Percentiles rank a stretch among this genome's conserved stretches.
Evolutionary conservation across 92 coral and sea anemone species (phyloP).

Genomic region (Parazoanthus swiftii): DNA sequence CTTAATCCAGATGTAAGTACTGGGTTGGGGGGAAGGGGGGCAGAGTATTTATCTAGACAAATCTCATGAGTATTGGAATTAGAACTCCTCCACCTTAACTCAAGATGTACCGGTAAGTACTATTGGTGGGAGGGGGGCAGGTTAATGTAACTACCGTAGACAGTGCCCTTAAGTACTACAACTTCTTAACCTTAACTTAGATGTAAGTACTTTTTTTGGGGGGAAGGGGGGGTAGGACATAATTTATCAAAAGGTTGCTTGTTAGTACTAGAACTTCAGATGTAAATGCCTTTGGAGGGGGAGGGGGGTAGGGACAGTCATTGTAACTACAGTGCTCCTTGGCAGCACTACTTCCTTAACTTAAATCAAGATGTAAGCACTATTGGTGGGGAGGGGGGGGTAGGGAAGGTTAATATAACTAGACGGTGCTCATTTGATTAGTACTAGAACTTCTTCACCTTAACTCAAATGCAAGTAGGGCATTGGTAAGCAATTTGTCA

Average conservation of each 20-base stretch:
- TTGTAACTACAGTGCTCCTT: conserved; percentile 71
- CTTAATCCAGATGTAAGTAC: conserved; percentile 93
- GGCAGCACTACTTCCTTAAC: conserved; percentile 84
- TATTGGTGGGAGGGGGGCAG: too few relatives aligned
- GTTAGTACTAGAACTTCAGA: neutral
- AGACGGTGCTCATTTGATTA: neutral
- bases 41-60: neutral
- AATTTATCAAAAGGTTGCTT: too few relatives aligned
- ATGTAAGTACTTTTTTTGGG: conserved; percentile 59
- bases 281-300: neutral
- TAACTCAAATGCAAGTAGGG: neutral
- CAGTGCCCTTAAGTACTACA: conserved; percentile 87
- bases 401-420: neutral
- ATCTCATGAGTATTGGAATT: neutral
- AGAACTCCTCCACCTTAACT: neutral
- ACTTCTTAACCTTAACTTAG: conserved; percentile 87
- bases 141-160: conserved; percentile 45
- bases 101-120: neutral
- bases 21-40: neutral
- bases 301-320: neutral
- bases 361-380: conserved; percentile 73
- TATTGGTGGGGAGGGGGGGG: neutral
- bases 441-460: neutral
- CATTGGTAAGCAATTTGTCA: too few relatives aligned
- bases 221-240: neutral